phyloP scores from a whole-genome alignment of 2,797 vertebrate species.

The Acomys russatus region DNA sequence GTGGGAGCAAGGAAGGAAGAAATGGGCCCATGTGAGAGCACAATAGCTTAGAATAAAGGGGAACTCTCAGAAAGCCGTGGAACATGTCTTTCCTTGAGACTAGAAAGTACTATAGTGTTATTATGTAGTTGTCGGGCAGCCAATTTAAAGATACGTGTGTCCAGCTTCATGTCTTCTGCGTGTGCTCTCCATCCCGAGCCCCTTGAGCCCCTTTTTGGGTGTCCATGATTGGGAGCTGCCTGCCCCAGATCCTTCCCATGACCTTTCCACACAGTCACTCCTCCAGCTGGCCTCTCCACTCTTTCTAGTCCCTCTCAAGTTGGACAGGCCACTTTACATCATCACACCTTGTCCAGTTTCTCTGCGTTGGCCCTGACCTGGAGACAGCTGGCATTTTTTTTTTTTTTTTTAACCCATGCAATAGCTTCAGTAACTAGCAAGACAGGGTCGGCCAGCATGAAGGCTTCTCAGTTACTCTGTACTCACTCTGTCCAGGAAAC shows the following conservation, averaged over 20 bases:
- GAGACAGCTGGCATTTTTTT: neutral
- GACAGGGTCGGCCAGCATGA: neutral
- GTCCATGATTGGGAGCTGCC: neutral
- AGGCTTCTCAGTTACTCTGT: neutral
- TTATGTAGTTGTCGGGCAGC: neutral
- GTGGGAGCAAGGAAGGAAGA: neutral
- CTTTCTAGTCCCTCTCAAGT: neutral
- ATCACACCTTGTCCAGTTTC: neutral
- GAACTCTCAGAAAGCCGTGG: neutral
- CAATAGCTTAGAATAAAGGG: neutral
- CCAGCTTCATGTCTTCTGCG: neutral
- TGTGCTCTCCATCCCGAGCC: neutral
- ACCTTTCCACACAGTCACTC: rapidly evolving
- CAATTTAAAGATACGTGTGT: neutral
- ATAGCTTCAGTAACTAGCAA: neutral
- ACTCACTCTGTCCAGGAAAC: neutral
- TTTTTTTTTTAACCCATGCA: neutral
- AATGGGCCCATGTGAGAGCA: too few species aligned
- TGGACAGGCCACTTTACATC: neutral
- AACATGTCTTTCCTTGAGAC: neutral
- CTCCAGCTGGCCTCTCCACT: neutral
- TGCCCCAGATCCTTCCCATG: too few species aligned
- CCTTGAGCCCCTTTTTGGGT: neutral
- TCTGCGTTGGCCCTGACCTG: neutral
- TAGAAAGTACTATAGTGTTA: neutral